A percentile compares a stretch with the other conserved stretches of the same genome.
phyloP scores from a whole-genome alignment of 2,888 invertebrate genomes.

The Anticlea derivata region DNA sequence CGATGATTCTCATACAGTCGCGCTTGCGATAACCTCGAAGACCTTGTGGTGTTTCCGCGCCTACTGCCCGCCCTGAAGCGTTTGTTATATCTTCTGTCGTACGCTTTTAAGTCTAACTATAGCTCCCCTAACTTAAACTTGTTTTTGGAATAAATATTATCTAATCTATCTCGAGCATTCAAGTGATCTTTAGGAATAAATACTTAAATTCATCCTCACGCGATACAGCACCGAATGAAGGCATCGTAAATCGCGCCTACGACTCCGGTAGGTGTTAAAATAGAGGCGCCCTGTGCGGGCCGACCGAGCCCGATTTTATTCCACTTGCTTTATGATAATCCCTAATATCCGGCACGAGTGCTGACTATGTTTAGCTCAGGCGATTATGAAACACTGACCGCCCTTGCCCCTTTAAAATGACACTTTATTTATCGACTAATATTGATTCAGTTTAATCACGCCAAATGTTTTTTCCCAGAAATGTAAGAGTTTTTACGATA shows the following conservation, averaged over 20 bases:
- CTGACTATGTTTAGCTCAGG: conserved; percentile 66
- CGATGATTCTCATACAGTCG: conserved; percentile 41
- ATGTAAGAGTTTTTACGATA: too few species aligned
- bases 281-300: conserved; percentile 80
- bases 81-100: conserved; percentile 22
- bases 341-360: conserved; percentile 78
- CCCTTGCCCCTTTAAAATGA: conserved; percentile 41
- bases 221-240: conserved; percentile 50
- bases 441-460: too few species aligned
- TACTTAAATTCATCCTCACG: conserved; percentile 54
- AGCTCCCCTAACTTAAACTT: too few species aligned
- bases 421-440: too few species aligned
- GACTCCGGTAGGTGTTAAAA: conserved; percentile 77
- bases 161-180: conserved; percentile 37
- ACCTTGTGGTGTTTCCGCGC: conserved; percentile 62
- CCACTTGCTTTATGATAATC: conserved; percentile 82
- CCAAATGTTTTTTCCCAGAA: too few species aligned
- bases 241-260: conserved; percentile 79
- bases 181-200: conserved; percentile 41
- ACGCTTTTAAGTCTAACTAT: too few species aligned
- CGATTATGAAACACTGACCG: conserved; percentile 54
- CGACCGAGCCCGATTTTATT: conserved; percentile 65
- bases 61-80: conserved; percentile 40
- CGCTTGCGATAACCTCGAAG: conserved; percentile 62
- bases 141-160: conserved; percentile 38